Percentiles rank a stretch among this genome's conserved stretches.
Conservation (phyloP, 2,888 invertebrate species). For the Thumatha senex region DNA sequence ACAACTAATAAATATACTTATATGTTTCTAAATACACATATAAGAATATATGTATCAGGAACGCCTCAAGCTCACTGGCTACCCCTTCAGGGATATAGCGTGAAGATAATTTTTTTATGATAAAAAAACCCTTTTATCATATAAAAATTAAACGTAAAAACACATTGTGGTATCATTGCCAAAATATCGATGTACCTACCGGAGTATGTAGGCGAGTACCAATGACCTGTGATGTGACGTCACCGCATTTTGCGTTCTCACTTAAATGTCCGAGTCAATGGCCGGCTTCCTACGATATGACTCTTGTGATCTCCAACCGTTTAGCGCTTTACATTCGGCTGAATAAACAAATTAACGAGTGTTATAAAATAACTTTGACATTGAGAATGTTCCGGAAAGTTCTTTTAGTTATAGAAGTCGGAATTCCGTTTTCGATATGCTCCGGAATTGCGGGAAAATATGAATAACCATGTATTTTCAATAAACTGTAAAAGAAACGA, state of each 20-base stretch:
- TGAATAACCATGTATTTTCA: too few species aligned
- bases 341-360: background rate
- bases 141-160: too few species aligned
- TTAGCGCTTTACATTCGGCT: background rate
- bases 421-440: background rate
- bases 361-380: background rate
- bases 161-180: background rate
- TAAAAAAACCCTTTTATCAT: too few species aligned
- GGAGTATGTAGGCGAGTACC: background rate
- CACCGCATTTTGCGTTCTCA: background rate
- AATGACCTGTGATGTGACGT: background rate
- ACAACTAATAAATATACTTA: too few species aligned
- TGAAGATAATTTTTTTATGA: too few species aligned
- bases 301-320: background rate
- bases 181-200: background rate
- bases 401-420: background rate
- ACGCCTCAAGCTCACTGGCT: too few species aligned
- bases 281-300: background rate
- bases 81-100: too few species aligned
- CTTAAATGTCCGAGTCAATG: conserved; percentile 3
- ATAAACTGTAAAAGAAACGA: too few species aligned
- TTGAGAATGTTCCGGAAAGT: background rate
- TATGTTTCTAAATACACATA: too few species aligned
- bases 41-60: too few species aligned
- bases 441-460: too few species aligned